Evolutionary conservation across 2,113 vertebrate species (phyloP).

Genomic region (Scomber scombrus): DNA sequence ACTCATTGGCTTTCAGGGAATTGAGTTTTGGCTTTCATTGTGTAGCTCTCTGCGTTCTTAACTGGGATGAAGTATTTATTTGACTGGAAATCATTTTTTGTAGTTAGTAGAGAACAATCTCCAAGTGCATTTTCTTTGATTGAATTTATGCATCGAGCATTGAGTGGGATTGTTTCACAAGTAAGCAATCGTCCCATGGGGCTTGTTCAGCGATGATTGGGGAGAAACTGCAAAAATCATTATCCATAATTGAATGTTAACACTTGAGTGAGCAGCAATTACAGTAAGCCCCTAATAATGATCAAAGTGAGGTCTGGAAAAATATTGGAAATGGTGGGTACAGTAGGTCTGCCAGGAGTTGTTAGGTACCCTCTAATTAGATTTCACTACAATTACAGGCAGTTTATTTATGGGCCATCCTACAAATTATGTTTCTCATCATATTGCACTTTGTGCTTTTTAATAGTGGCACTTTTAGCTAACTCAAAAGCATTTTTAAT

Average conservation of each 20-base stretch:
- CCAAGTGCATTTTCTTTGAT: neutral
- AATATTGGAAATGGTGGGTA: slow-evolving; percentile 26
- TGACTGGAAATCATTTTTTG: neutral
- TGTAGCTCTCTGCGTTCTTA: neutral
- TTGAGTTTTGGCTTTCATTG: slow-evolving; percentile 22
- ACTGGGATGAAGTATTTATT: neutral
- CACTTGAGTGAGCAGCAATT: slow-evolving; percentile 55
- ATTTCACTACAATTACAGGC: slow-evolving; percentile 29
- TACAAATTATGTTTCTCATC: neutral
- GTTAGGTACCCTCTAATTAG: slow-evolving; percentile 40
- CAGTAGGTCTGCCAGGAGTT: slow-evolving; percentile 16
- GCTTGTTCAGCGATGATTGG: neutral
- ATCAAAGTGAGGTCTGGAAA: slow-evolving; percentile 19
- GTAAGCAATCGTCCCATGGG: neutral
- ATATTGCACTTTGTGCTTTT: neutral
- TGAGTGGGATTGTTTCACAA: slow-evolving; percentile 15
- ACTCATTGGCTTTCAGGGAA: slow-evolving; percentile 2
- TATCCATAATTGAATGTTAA: slow-evolving; percentile 61
- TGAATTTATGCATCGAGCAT: too few species aligned
- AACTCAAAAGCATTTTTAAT: too few species aligned
- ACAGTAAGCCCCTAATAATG: slow-evolving; percentile 34
- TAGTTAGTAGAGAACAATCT: neutral
- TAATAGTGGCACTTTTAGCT: too few species aligned
- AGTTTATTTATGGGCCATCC: slow-evolving; percentile 15
- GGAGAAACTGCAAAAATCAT: slow-evolving; percentile 26